phyloP scores from a whole-genome alignment of 2,113 vertebrate species.

The Leptobrachium leishanense region DNA sequence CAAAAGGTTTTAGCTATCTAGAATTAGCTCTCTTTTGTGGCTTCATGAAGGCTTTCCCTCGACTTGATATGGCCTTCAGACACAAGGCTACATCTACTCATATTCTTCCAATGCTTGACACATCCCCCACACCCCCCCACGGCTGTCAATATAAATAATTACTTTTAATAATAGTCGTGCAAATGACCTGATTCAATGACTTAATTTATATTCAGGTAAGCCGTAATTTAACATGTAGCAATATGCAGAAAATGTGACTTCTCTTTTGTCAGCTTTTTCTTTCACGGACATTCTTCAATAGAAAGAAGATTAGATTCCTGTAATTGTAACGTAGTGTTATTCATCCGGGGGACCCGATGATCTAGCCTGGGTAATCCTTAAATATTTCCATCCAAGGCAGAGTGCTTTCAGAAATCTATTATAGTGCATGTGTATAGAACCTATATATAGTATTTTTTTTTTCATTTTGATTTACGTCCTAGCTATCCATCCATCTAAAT shows the following conservation, averaged over 20 bases:
- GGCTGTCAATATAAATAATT: constrained; percentile 19
- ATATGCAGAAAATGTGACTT: constrained; percentile 52
- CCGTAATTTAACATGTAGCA: constrained; percentile 39
- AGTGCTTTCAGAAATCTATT: background rate
- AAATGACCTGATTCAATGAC: constrained; percentile 48
- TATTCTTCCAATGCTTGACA: background rate
- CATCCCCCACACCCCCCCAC: background rate
- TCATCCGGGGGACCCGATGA: background rate
- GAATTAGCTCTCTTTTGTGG: too few relatives aligned
- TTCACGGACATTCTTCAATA: constrained; percentile 49
- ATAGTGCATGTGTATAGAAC: background rate
- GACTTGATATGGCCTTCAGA: too few relatives aligned
- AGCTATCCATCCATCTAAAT: background rate
- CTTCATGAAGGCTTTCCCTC: too few relatives aligned
- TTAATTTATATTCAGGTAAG: constrained; percentile 50
- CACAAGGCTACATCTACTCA: background rate
- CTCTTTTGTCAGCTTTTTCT: constrained; percentile 21
- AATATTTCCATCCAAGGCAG: background rate
- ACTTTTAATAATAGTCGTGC: constrained; percentile 36
- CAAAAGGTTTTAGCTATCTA: too few relatives aligned
- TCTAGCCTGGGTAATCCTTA: constrained; percentile 18
- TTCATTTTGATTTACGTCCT: background rate
- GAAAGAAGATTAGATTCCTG: constrained; percentile 51
- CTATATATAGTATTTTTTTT: background rate
- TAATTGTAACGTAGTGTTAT: constrained; percentile 58